phyloP scores from a whole-genome alignment of 2,888 invertebrate species.

The Brenthis ino region DNA sequence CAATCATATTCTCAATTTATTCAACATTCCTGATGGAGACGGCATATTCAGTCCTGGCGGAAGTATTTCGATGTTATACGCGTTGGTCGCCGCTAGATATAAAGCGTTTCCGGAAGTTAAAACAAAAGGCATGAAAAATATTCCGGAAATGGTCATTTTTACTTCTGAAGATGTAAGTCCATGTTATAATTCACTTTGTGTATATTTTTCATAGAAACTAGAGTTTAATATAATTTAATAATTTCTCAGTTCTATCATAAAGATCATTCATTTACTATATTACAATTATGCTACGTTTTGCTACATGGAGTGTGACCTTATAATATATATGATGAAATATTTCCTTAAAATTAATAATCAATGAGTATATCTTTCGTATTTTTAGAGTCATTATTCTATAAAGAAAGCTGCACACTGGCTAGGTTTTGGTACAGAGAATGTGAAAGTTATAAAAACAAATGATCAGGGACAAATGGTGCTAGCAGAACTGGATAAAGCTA shows the following conservation, averaged over 20 bases:
- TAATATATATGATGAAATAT: neutral
- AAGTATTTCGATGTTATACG: constrained; percentile 90
- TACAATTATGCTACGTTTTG: no score
- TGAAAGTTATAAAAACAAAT: constrained; percentile 85
- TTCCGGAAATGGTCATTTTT: constrained; percentile 86
- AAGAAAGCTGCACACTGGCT: constrained; percentile 91
- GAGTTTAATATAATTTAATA: no score
- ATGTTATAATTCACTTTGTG: neutral
- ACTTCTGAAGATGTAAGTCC: constrained; percentile 88
- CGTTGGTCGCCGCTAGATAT: constrained; percentile 87
- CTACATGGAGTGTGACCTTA: no score
- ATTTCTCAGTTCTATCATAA: no score
- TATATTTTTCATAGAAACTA: constrained; percentile 2
- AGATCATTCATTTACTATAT: no score
- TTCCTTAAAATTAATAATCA: no score
- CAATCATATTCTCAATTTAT: constrained; percentile 79
- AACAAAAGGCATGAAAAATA: constrained; percentile 82
- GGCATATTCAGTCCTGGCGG: constrained; percentile 92
- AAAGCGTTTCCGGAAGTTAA: constrained; percentile 86
- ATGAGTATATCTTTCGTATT: constrained; percentile 36
- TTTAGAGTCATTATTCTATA: constrained; percentile 90
- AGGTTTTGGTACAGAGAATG: constrained; percentile 90
- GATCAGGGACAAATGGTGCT: constrained; percentile 85
- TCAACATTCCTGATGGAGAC: constrained; percentile 86
- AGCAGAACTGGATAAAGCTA: constrained; percentile 82